These are phyloP conservation scores for Papilio gigon DNA, from an alignment of 2,888 invertebrate species.

Conservation along the genomic window DNA sequence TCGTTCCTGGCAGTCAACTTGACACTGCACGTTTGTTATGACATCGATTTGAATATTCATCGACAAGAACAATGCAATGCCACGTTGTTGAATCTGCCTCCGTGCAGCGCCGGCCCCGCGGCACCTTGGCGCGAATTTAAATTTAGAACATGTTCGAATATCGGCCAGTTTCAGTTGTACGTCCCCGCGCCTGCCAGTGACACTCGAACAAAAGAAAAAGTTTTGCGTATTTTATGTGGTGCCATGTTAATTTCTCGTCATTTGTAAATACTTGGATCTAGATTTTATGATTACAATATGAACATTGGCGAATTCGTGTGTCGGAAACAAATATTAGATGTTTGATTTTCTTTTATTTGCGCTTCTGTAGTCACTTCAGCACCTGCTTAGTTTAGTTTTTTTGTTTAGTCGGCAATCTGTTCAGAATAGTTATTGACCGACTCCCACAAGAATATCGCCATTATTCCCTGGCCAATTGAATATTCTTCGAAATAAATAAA, in stretches of 20 bases:
- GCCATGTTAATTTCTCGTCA: slow-evolving; percentile 5
- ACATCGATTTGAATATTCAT: slow-evolving; percentile 35
- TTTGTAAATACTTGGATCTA: slow-evolving; percentile 2
- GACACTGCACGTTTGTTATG: slow-evolving; percentile 22
- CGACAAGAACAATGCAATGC: slow-evolving; percentile 27
- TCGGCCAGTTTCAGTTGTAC: slow-evolving; percentile 41
- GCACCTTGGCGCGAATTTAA: slow-evolving; percentile 44
- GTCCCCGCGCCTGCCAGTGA: slow-evolving; percentile 19
- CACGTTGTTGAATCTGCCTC: slow-evolving; percentile 22
- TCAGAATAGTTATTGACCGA: background rate
- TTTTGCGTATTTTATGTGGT: slow-evolving; percentile 12
- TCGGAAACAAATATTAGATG: background rate
- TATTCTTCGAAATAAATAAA: background rate
- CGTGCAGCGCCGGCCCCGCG: slow-evolving; percentile 15
- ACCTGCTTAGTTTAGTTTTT: background rate
- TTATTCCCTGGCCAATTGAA: background rate
- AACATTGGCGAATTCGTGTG: background rate
- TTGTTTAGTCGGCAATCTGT: background rate
- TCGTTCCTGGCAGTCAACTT: background rate
- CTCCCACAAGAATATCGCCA: background rate
- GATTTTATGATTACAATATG: slow-evolving; percentile 4
- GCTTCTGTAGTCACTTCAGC: background rate
- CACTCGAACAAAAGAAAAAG: slow-evolving; percentile 14
- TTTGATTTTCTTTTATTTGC: slow-evolving; percentile 4
- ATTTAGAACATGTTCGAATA: slow-evolving; percentile 42